Evolutionary conservation across 2,888 invertebrate genomes (phyloP), one percentile per base, ranked within the genome.

Genomic region (Atrina japonica): DNA sequence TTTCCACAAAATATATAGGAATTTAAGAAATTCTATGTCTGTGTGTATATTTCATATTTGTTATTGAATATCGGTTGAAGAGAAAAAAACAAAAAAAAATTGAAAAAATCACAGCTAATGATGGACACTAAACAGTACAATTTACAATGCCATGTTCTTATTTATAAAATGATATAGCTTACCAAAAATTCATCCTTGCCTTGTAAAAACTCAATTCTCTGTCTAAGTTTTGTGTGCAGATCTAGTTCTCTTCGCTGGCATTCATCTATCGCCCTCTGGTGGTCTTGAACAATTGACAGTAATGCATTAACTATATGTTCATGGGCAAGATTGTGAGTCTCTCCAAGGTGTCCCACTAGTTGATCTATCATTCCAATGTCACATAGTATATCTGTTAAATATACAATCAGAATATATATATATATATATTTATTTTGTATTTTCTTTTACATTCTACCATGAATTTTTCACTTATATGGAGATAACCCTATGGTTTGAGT

Each of bases 241-340:
- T 91, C 86, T 40, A 92, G 85, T 63, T 91, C 91, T 11, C 91
- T 88, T 59, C 91, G 88, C 27, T 84, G 88, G 82, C 92, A 92
- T 75, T 92, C 91, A 18, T 81, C 81, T 14, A 91, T 78, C 2
- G 87, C 83, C 7, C 88, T 84, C 11, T 86, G 80, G 83, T 92
- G 91, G 56, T 92, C 90, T 40, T 90, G 88, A 3, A 92, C 90
- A 18, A 93, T 77, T 18, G 88, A 82, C 18, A 91, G 82, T 27
- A 93, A 84, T 2, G 93, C 91, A 5, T 91, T 88, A 68, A 93
- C 84, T 7, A 93, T 80, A 81, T 93, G 92, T 85, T 93, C 93
- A 76, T 93, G 92, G 67, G 90, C 75, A 77, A 83, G 61, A n/a
- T 82, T 77, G 66, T 91, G 90, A 21, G 88, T 87, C 41, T 83